These are phyloP conservation scores for Mohoua ochrocephala DNA, from an alignment of 2,113 vertebrate genomes.

Conservation along the genomic window DNA sequence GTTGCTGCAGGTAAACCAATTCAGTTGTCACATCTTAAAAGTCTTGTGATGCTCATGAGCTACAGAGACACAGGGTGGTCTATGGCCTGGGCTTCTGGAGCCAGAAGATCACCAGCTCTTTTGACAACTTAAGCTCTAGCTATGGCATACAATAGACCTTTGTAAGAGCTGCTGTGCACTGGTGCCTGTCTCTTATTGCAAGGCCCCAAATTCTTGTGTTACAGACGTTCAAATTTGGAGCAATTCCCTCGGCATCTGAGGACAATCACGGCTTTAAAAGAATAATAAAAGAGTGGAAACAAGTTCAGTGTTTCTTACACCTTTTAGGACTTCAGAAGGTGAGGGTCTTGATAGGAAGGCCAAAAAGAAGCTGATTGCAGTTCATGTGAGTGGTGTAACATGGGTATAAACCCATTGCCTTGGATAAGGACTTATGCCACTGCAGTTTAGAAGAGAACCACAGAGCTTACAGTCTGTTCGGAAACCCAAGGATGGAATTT, in stretches of 20 bases:
- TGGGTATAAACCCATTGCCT: background rate
- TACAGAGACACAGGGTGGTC: background rate
- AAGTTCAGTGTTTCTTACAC: background rate
- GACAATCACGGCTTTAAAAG: background rate
- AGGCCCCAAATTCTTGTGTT: background rate
- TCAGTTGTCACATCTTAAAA: background rate
- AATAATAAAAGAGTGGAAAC: background rate
- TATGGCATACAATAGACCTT: background rate
- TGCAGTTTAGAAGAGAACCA: background rate
- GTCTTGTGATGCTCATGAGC: background rate
- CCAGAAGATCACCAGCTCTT: background rate
- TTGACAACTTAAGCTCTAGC: background rate
- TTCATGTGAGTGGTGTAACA: background rate
- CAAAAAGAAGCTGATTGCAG: background rate
- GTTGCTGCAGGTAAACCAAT: background rate
- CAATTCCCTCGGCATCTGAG: background rate
- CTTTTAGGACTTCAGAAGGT: background rate
- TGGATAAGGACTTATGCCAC: background rate
- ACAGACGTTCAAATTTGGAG: background rate
- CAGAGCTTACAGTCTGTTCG: background rate
- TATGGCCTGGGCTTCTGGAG: background rate
- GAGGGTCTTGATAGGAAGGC: background rate
- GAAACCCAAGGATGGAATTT: background rate
- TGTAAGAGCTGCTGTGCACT: background rate
- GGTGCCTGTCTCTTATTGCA: background rate